phyloP scores from a whole-genome alignment of 2,113 vertebrate species.

The Hassar affinis region DNA sequence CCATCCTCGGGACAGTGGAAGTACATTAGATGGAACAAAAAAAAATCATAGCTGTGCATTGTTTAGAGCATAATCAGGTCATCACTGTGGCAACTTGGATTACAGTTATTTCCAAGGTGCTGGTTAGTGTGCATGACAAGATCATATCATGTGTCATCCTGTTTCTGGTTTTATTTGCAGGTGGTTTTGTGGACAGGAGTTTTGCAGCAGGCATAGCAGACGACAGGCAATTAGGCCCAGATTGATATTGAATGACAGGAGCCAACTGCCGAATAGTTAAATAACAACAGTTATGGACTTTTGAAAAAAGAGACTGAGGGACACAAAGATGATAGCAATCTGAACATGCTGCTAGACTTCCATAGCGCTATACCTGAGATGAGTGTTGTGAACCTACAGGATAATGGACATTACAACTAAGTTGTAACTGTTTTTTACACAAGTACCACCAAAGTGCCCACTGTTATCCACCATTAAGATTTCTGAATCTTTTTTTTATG shows the following conservation, averaged over 20 bases:
- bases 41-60: constrained; percentile 68
- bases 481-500: not conserved
- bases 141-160: constrained; percentile 70
- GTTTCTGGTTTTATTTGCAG: constrained; percentile 52
- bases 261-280: constrained; percentile 18
- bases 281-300: constrained; percentile 28
- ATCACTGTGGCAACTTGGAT: constrained; percentile 80
- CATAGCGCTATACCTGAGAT: too few relatives aligned
- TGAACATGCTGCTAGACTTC: not conserved
- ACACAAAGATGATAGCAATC: constrained; percentile 15
- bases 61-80: constrained; percentile 85
- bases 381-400: not conserved
- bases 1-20: constrained; percentile 76
- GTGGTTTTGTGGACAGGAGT: constrained; percentile 9
- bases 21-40: constrained; percentile 56
- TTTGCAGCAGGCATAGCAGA: constrained; percentile 31
- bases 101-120: constrained; percentile 79
- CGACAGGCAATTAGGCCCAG: constrained; percentile 48
- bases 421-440: constrained; percentile 2
- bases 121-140: constrained; percentile 70
- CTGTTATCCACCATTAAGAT: not conserved
- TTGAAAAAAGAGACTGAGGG: not conserved
- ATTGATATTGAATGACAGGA: constrained; percentile 41
- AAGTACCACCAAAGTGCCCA: not conserved
- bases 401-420: constrained; percentile 5